Percentiles rank a stretch among this genome's conserved stretches.
Evolutionary conservation across 2,113 vertebrate genomes (phyloP).

Genomic region (Cathartes aura): DNA sequence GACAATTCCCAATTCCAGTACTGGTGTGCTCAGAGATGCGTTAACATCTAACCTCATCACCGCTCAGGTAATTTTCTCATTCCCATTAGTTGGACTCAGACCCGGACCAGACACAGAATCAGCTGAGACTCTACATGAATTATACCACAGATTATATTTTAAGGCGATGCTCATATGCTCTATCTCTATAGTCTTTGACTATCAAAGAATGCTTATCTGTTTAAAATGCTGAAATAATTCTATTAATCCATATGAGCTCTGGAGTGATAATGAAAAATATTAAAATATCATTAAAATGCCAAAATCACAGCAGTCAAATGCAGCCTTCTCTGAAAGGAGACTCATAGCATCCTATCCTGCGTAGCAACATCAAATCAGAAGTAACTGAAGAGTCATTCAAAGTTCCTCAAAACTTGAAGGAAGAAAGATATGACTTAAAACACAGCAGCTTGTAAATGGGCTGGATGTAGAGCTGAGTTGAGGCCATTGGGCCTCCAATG

Average conservation of each 20-base stretch:
- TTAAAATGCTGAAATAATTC: slow-evolving; percentile 1
- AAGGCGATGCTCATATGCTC: not conserved
- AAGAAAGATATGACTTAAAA: not conserved
- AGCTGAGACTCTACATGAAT: not conserved
- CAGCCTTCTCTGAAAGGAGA: not conserved
- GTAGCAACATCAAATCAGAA: not conserved
- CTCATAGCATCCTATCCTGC: not conserved
- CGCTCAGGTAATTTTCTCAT: not conserved
- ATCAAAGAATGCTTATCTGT: not conserved
- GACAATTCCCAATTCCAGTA: not conserved
- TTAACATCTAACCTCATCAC: not conserved
- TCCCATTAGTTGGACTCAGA: not conserved
- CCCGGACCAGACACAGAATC: not conserved
- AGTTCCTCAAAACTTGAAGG: not conserved
- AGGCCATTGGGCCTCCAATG: not conserved
- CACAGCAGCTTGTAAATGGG: not conserved
- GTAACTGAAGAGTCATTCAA: not conserved
- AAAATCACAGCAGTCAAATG: not conserved
- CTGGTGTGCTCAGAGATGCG: not conserved
- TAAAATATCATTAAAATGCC: not conserved
- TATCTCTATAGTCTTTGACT: not conserved
- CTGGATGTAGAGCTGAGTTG: not conserved
- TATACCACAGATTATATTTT: not conserved
- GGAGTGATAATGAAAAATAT: not conserved
- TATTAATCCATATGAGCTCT: not conserved